These are phyloP conservation scores for Metopolophium dirhodum DNA, from an alignment of 1,140 invertebrate species.

Conservation along the genomic window DNA sequence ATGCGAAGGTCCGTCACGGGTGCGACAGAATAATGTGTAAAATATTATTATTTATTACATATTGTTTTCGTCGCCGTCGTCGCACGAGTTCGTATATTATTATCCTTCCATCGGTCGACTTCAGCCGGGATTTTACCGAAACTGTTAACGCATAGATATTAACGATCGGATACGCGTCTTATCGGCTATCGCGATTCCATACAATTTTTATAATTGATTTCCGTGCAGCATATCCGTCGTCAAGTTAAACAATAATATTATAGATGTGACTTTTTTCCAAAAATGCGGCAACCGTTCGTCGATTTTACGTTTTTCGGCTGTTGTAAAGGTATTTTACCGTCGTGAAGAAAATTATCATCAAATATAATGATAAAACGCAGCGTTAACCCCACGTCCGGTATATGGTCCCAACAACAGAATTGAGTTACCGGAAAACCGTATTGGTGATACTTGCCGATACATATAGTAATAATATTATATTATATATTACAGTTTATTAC, in stretches of 20 bases:
- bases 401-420: too few relatives aligned
- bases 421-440: too few relatives aligned
- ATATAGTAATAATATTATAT: too few relatives aligned
- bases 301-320: not conserved
- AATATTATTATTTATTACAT: conserved; percentile 13
- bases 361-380: not conserved
- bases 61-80: not conserved
- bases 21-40: conserved; percentile 3
- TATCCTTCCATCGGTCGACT: not conserved
- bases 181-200: not conserved
- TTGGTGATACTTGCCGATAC: too few relatives aligned
- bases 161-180: not conserved
- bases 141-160: not conserved
- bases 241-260: too few relatives aligned
- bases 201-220: not conserved
- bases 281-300: not conserved
- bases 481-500: too few relatives aligned
- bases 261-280: too few relatives aligned
- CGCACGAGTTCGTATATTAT: not conserved
- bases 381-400: too few relatives aligned
- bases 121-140: not conserved
- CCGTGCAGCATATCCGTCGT: too few relatives aligned
- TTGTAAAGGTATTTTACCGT: too few relatives aligned
- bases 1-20: too few relatives aligned
- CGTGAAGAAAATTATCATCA: too few relatives aligned